These are phyloP conservation scores for Halictus ligatus DNA, from an alignment of 2,888 invertebrate species.

Conservation along the genomic window DNA sequence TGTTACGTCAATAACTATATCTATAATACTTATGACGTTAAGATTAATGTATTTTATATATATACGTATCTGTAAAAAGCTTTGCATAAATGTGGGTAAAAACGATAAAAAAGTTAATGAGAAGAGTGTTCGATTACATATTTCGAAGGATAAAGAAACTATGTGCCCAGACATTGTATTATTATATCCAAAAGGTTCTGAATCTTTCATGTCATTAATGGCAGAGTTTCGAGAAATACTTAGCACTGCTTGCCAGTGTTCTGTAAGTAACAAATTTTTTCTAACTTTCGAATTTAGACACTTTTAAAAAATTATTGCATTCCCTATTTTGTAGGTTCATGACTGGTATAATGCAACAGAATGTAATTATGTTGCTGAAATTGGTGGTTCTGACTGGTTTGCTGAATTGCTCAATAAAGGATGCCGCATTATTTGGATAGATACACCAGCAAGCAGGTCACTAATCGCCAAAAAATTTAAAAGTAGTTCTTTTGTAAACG, in stretches of 20 bases:
- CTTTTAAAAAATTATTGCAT: conserved; percentile 1
- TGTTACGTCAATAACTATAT: conserved; percentile 25
- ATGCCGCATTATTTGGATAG: conserved; percentile 76
- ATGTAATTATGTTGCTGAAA: conserved; percentile 74
- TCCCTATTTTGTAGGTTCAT: conserved; percentile 67
- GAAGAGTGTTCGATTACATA: background rate
- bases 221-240: conserved; percentile 69
- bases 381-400: conserved; percentile 77
- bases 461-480: conserved; percentile 59
- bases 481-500: conserved; percentile 10
- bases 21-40: conserved; percentile 36
- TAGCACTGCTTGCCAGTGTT: conserved; percentile 65
- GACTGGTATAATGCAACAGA: conserved; percentile 76
- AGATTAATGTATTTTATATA: conserved; percentile 28
- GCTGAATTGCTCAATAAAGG: conserved; percentile 68
- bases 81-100: conserved; percentile 9
- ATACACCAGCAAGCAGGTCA: conserved; percentile 71
- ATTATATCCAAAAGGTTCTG: conserved; percentile 68
- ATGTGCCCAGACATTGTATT: conserved; percentile 66
- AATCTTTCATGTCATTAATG: conserved; percentile 72
- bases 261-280: conserved; percentile 57
- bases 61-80: background rate
- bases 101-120: conserved; percentile 8
- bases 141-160: conserved; percentile 21
- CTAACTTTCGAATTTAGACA: background rate